Conservation (phyloP, 1,140 invertebrate genomes). For the Popillia japonica region DNA sequence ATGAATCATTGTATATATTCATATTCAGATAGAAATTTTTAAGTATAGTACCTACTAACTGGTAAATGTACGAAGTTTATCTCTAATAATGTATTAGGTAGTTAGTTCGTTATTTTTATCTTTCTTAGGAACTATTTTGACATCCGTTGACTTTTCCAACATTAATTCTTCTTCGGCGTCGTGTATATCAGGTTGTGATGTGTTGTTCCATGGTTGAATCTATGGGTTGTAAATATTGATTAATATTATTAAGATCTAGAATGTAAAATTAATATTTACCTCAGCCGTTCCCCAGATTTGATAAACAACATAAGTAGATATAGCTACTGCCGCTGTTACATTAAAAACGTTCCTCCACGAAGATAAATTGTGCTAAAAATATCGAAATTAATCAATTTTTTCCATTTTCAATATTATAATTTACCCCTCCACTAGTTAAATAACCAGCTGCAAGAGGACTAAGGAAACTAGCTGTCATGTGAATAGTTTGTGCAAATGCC, state of each 20-base stretch:
- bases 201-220: constrained; percentile 55
- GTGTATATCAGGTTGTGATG: constrained; percentile 39
- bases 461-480: constrained; percentile 77
- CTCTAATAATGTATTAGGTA: not conserved
- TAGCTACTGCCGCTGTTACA: constrained; percentile 70
- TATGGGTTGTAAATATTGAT: constrained; percentile 24
- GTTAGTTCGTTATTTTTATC: not conserved
- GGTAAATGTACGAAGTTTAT: not conserved
- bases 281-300: constrained; percentile 74
- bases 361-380: constrained; percentile 66
- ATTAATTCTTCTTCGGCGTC: constrained; percentile 53
- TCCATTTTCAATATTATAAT: constrained; percentile 37
- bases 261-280: constrained; percentile 45
- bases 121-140: constrained; percentile 33
- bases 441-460: constrained; percentile 67
- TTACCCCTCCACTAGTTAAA: constrained; percentile 65
- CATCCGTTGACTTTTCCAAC: constrained; percentile 42
- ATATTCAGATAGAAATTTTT: not conserved
- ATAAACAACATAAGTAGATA: constrained; percentile 74
- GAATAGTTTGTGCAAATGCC: constrained; percentile 78
- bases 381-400: not conserved
- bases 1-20: not conserved
- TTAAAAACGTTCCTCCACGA: constrained; percentile 80
- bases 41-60: not conserved
- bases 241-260: not conserved